These are phyloP conservation scores for Limnephilus rhombicus DNA, from an alignment of 2,888 invertebrate species.

Conservation along the genomic window DNA sequence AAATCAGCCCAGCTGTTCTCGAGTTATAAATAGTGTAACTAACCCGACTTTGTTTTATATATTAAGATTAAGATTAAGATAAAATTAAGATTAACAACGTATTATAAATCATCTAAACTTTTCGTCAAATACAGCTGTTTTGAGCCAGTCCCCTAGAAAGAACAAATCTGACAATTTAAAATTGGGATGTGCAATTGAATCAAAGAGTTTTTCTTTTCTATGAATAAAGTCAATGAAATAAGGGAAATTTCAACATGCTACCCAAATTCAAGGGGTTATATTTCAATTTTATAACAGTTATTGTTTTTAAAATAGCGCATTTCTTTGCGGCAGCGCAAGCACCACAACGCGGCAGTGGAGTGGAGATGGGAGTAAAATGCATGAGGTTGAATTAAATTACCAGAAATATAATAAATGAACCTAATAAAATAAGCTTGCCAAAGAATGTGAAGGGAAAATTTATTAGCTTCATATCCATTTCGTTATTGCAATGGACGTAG, in stretches of 20 bases:
- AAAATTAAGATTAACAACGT: no score
- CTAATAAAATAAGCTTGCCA: conserved; percentile 54
- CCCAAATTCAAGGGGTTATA: conserved; percentile 53
- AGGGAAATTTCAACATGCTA: conserved; percentile 39
- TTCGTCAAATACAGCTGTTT: no score
- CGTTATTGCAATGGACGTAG: background rate
- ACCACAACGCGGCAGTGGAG: background rate
- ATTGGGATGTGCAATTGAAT: no score
- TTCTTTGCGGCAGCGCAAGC: conserved; percentile 28
- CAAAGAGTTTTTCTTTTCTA: background rate
- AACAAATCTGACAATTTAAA: no score
- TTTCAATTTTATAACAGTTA: conserved; percentile 60
- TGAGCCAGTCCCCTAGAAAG: no score
- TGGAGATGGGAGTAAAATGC: conserved; percentile 39
- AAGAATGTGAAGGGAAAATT: conserved; percentile 46
- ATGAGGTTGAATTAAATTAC: conserved; percentile 60
- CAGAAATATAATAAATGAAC: conserved; percentile 54
- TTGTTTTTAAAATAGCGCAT: conserved; percentile 56
- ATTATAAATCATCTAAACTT: no score
- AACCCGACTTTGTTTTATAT: no score
- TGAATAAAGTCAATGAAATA: background rate
- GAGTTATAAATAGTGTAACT: no score
- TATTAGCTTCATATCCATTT: conserved; percentile 26
- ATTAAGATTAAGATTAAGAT: no score
- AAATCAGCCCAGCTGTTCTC: no score